Evolutionary conservation across 2,113 vertebrate species (phyloP).

Genomic region (Chloebia gouldiae): DNA sequence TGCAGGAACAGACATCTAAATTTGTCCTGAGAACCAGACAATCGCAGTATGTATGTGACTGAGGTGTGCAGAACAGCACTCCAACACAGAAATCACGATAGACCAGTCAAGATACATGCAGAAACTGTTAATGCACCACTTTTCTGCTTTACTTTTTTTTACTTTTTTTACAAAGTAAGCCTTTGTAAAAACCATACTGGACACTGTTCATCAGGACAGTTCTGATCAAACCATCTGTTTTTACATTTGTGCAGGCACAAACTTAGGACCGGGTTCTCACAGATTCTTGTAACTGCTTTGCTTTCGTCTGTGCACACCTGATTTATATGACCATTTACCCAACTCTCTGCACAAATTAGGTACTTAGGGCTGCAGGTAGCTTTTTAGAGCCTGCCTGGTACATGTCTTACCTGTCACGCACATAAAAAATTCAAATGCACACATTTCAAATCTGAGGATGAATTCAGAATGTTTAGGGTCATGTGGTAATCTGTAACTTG

Average conservation of each 20-base stretch:
- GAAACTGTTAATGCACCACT: background rate
- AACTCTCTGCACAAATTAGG: background rate
- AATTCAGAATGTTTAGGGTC: background rate
- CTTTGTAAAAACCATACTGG: background rate
- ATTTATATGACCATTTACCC: background rate
- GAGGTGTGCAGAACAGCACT: background rate
- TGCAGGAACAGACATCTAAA: background rate
- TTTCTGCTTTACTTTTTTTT: too few species aligned
- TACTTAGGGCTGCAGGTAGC: background rate
- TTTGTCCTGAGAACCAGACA: background rate
- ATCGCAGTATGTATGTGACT: background rate
- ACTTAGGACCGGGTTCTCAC: background rate
- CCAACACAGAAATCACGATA: background rate
- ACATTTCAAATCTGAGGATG: background rate
- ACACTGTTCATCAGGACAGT: background rate
- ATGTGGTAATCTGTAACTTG: background rate
- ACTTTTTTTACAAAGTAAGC: background rate
- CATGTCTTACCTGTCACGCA: background rate
- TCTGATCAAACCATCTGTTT: background rate
- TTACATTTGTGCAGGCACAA: background rate
- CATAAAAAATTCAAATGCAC: background rate
- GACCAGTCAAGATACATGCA: accelerated
- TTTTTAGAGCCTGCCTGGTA: background rate
- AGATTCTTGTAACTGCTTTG: background rate
- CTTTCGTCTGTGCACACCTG: background rate